Base-by-base conservation (phyloP, 2,888 invertebrate species). In the Julus scanicus region DNA sequence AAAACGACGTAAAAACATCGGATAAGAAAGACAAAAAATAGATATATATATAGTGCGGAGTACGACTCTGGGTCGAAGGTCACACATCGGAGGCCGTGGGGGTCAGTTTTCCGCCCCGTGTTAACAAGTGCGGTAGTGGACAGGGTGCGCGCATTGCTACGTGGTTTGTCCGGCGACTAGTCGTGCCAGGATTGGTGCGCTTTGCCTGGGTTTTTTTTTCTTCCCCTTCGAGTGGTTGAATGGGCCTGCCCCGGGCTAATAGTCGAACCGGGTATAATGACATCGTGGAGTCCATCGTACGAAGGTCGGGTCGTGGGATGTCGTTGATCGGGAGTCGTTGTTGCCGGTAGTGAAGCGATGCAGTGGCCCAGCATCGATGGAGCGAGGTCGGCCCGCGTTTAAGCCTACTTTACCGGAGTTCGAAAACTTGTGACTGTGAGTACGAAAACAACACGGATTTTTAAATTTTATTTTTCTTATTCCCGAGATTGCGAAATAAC, bases 171-270 rank as follows among this genome's bases (percentile, higher is more conserved):
- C 49, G n/a, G 37, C 87, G 87, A 87, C 57, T 87, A 87, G 87
- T 87, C 49, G 20, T 53, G 87, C 87, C 87, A 49, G 87, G 87
- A 44, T 86, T n/a, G 13, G 83, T n/a, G 83, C 37, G 11, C 2
- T 3, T 11, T 53, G 53, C 17, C 17, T 48, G 44, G 0, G 4
- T 44, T 20, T 44, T 83, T 83, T 37, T 83, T n/a, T n/a, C 83
- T 39, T 83, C 53, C 53, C 53, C 53, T 53, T 53, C 53, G 53
- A 37, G 53, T n/a, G 37, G 29, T 15, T 53, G 63, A 49, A 37
- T 49, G 87, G 49, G 87, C 53, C 87, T 87, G 87, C 87, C 57
- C 87, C 57, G 57, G 63, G 87, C 86, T 86, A 86, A 86, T 48
- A 20, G 20, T 86, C 84, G 39, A 63, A 37, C 84, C 39, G 37